phyloP scores from a whole-genome alignment of 2,797 vertebrate genomes.

The Vespertilio murinus region DNA sequence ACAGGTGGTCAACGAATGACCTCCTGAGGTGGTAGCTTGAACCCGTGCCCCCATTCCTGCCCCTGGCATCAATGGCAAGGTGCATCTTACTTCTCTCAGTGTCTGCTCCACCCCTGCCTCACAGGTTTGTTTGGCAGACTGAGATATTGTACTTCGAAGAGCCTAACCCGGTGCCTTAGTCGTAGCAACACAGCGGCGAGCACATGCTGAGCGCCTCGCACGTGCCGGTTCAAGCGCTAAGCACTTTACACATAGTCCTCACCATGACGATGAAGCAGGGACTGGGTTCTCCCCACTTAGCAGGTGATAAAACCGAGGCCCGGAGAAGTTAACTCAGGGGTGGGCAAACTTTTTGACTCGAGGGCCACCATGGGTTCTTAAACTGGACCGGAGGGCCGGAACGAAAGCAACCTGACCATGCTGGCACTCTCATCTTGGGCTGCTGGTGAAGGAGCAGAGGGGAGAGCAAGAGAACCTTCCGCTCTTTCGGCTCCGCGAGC shows the following conservation, averaged over 20 bases:
- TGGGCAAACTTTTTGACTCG: too few relatives aligned
- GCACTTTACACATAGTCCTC: background rate
- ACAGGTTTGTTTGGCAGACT: background rate
- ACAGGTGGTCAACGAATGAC: background rate
- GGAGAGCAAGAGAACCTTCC: too few relatives aligned
- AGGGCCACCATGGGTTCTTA: too few relatives aligned
- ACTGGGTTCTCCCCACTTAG: background rate
- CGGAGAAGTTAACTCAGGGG: background rate
- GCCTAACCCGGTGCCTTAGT: background rate
- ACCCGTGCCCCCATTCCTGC: rapidly evolving
- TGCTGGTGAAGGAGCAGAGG: too few relatives aligned
- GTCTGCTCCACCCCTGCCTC: background rate
- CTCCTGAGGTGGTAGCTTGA: background rate
- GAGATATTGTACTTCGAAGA: background rate
- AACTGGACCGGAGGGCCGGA: too few relatives aligned
- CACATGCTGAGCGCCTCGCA: rapidly evolving
- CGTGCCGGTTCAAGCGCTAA: background rate
- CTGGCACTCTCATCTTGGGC: too few relatives aligned
- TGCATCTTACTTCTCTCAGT: background rate
- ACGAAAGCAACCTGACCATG: too few relatives aligned
- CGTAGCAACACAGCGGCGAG: background rate
- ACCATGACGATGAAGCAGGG: too few relatives aligned
- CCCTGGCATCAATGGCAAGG: background rate
- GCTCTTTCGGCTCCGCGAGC: too few relatives aligned
- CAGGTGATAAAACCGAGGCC: background rate